phyloP scores from a whole-genome alignment of 2,113 vertebrate genomes.

The Megatriorchis doriae region DNA sequence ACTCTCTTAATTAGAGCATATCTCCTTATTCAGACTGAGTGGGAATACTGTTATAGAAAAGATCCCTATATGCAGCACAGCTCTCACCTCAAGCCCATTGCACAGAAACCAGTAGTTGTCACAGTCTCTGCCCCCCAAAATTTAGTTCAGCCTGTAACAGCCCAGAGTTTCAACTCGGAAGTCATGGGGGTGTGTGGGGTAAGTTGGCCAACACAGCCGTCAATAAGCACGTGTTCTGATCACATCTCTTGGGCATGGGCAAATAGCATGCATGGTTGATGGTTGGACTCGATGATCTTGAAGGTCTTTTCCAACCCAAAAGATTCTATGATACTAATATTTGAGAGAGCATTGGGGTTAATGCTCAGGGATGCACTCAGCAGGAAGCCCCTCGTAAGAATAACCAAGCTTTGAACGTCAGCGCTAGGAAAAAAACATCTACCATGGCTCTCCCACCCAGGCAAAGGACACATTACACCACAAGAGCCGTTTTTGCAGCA shows the following conservation, averaged over 20 bases:
- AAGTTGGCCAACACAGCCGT: background rate
- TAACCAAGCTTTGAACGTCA: background rate
- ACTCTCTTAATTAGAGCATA: conserved; percentile 10
- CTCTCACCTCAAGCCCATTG: background rate
- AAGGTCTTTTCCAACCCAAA: too few relatives aligned
- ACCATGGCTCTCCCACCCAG: background rate
- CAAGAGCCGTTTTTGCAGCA: background rate
- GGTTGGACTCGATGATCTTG: too few relatives aligned
- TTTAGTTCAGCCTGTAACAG: background rate
- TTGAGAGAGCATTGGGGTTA: background rate
- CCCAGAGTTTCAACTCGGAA: background rate
- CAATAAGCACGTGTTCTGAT: background rate
- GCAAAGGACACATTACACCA: background rate
- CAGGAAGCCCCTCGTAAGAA: background rate
- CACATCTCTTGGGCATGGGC: background rate
- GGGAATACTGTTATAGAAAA: background rate
- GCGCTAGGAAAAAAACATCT: background rate
- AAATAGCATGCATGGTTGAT: background rate
- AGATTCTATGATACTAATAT: background rate
- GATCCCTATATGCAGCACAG: background rate
- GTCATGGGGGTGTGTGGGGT: background rate
- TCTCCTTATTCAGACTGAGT: background rate
- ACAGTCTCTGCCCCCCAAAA: background rate
- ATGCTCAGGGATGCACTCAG: background rate
- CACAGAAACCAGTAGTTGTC: background rate